Conservation (phyloP, 1,140 invertebrate genomes). For the Acarapis woodi region DNA sequence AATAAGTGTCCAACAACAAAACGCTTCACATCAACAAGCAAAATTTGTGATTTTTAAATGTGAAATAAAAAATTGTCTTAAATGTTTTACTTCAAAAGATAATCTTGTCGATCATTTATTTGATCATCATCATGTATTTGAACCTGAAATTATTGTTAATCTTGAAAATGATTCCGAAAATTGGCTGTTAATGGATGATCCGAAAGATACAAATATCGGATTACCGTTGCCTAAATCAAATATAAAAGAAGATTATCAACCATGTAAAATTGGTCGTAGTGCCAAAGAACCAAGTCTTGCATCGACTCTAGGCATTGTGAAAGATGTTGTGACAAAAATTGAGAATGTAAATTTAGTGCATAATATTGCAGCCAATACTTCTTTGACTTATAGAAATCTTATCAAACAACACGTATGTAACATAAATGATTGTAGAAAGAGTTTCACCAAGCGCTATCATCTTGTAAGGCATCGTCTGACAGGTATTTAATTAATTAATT, state of each 20-base stretch:
- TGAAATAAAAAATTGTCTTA: background rate
- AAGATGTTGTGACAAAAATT: background rate
- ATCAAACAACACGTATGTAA: too few relatives aligned
- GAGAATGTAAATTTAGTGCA: too few relatives aligned
- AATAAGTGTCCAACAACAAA: too few relatives aligned
- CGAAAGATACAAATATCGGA: too few relatives aligned
- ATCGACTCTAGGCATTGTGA: background rate
- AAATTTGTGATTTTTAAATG: background rate
- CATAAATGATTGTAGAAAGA: too few relatives aligned
- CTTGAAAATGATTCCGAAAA: slow-evolving; percentile 1
- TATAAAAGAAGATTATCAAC: background rate
- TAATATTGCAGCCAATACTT: too few relatives aligned
- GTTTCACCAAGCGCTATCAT: too few relatives aligned
- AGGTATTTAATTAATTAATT: too few relatives aligned
- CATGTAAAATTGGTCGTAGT: background rate
- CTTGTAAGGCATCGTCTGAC: too few relatives aligned
- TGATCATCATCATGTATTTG: background rate
- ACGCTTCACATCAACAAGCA: background rate
- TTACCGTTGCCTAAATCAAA: too few relatives aligned
- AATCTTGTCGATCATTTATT: slow-evolving; percentile 1
- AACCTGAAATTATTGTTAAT: slow-evolving; percentile 1
- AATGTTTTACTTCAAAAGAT: background rate
- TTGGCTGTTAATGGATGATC: background rate
- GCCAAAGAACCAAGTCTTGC: background rate
- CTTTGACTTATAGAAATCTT: too few relatives aligned